Evolutionary conservation across 1,140 invertebrate species (phyloP), one percentile per base, ranked within the genome.

Genomic region (Temnothorax longispinosus): DNA sequence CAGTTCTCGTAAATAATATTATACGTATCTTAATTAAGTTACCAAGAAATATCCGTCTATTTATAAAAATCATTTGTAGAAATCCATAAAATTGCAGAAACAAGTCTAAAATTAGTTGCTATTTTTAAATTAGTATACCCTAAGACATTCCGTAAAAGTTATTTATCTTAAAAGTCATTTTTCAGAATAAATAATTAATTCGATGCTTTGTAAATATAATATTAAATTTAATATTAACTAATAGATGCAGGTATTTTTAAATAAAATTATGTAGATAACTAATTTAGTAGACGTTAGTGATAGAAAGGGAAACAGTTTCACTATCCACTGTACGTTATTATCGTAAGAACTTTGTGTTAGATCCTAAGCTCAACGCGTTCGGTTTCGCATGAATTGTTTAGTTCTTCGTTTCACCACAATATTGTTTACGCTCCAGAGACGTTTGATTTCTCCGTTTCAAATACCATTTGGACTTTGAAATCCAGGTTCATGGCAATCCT

Each of bases 361-460:
- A n/a, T 56, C 41, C 41, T 47, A 60, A 84, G 62, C 32, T 60
- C 13, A 8, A 72, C 38, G 44, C 58, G 41, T 60, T 50, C n/a
- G 47, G 65, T 56, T 44, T 84, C 54, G 54, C 80, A 74, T 62
- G 67, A 84, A 75, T 50, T 84, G 54, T 84, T 35, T 15, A 84
- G 11, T 18, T 50, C 62, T 54, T 65, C 60, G 35, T 84, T 74
- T 74, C 80, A 62, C 52, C 27, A 32, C 44, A 32, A 62, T 58
- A 81, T 74, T 84, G 44, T 84, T 84, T 84, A 84, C 69, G 80
- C 54, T 84, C 38, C 69, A 50, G 38, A 62, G 71, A 74, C 13
- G 32, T 84, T 84, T 75, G 69, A 74, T 84, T 84, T 82, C 54
- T 47, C 52, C 52, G 38, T 72, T 47, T 74, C 80, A 74, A 38